phyloP scores from a whole-genome alignment of 2,113 vertebrate genomes.

The Ailurus styani region DNA sequence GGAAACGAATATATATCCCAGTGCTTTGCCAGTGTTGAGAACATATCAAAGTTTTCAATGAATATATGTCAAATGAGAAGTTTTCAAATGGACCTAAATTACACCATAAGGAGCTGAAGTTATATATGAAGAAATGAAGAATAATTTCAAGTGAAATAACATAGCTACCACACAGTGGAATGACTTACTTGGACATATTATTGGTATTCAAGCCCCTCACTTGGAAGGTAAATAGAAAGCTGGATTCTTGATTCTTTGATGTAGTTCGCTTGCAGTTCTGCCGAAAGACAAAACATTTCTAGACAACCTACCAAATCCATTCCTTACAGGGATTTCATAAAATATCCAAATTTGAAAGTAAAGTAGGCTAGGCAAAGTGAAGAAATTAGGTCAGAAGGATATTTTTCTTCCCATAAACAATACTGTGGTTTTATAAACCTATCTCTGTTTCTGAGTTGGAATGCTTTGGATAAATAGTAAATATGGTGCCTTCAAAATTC shows the following conservation, averaged over 20 bases:
- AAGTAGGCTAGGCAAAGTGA: background rate
- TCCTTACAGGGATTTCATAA: background rate
- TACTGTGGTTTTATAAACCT: background rate
- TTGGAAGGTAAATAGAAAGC: background rate
- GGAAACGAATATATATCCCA: background rate
- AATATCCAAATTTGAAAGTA: background rate
- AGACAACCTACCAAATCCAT: background rate
- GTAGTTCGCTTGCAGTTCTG: background rate
- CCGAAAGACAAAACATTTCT: background rate
- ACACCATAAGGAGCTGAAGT: background rate
- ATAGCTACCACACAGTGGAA: too few species aligned
- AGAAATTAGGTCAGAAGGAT: background rate
- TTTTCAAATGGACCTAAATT: background rate
- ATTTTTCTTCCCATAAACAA: background rate
- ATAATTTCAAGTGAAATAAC: background rate
- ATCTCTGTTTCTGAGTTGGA: background rate
- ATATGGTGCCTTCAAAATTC: background rate
- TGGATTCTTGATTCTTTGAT: background rate
- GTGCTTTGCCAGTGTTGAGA: background rate
- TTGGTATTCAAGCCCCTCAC: background rate
- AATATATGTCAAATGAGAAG: background rate
- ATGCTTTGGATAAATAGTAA: background rate
- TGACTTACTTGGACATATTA: background rate
- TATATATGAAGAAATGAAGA: background rate
- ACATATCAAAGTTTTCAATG: background rate